These are phyloP conservation scores for Drosophila formosana DNA, from an alignment of 2,888 invertebrate genomes.

Conservation along the genomic window DNA sequence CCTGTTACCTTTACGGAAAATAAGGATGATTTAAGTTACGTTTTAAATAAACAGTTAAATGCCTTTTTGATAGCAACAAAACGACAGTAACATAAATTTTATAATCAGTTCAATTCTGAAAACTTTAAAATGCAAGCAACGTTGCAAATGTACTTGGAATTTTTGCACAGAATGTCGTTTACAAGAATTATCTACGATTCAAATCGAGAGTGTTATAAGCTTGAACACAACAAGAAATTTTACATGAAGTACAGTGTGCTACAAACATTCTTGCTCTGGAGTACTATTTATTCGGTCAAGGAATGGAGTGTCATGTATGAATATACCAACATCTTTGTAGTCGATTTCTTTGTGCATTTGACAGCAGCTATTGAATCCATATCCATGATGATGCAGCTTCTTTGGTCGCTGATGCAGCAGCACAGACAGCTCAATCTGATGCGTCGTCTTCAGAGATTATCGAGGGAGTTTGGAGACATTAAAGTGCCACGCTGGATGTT, in stretches of 20 bases:
- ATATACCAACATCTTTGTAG: background rate
- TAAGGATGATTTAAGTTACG: too few species aligned
- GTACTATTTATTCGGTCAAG: background rate
- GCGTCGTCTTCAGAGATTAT: slow-evolving; percentile 1
- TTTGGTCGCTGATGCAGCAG: slow-evolving; percentile 6
- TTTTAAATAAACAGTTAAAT: too few species aligned
- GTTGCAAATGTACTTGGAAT: slow-evolving; percentile 8
- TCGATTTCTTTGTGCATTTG: background rate
- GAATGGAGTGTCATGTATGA: background rate
- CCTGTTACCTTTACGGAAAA: too few species aligned
- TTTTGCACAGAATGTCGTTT: background rate
- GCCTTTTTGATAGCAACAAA: too few species aligned
- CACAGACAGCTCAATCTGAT: background rate
- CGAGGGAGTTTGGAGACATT: background rate
- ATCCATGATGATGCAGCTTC: background rate
- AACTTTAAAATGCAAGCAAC: slow-evolving; percentile 2
- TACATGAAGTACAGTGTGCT: background rate
- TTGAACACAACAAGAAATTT: background rate
- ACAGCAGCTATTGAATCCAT: background rate
- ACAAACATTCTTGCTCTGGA: background rate
- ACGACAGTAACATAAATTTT: too few species aligned
- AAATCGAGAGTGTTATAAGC: background rate
- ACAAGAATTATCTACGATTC: slow-evolving; percentile 5
- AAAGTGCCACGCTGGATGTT: slow-evolving; percentile 6
- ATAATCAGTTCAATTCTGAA: background rate